Evolutionary conservation across 2,113 vertebrate genomes (phyloP).

Genomic region (Poecilia latipinna): DNA sequence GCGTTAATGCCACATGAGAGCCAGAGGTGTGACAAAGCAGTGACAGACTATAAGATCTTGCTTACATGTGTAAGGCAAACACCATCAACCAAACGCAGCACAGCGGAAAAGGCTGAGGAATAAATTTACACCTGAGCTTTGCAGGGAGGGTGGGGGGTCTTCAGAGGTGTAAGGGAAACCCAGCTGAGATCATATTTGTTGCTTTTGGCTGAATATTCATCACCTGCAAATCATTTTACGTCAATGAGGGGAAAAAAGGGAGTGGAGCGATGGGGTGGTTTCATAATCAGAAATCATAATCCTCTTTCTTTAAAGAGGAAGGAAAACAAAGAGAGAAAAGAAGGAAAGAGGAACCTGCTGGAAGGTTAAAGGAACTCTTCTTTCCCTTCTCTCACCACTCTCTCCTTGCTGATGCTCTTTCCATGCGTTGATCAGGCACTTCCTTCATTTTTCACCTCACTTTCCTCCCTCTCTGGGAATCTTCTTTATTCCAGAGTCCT

Average conservation of each 20-base stretch:
- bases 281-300: constrained; percentile 29
- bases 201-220: constrained; percentile 51
- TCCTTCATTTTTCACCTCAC: constrained; percentile 36
- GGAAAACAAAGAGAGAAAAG: constrained; percentile 28
- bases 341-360: neutral
- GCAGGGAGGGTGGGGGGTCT: no score
- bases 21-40: neutral
- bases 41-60: neutral
- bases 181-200: constrained; percentile 25
- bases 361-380: constrained; percentile 3
- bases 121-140: constrained; percentile 9
- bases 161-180: constrained; percentile 13
- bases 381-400: neutral
- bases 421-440: constrained; percentile 1
- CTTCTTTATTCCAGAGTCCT: constrained; percentile 35
- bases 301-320: constrained; percentile 10
- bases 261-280: constrained; percentile 27
- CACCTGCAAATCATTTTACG: constrained; percentile 15
- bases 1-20: neutral
- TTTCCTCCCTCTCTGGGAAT: constrained; percentile 38
- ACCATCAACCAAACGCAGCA: neutral
- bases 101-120: neutral
- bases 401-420: constrained; percentile 12
- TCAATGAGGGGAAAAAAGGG: constrained; percentile 1
- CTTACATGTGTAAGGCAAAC: neutral